Evolutionary conservation across 1,140 invertebrate species (phyloP), one percentile per base, ranked within the genome.

Genomic region (Holcopasites calliopsidis): DNA sequence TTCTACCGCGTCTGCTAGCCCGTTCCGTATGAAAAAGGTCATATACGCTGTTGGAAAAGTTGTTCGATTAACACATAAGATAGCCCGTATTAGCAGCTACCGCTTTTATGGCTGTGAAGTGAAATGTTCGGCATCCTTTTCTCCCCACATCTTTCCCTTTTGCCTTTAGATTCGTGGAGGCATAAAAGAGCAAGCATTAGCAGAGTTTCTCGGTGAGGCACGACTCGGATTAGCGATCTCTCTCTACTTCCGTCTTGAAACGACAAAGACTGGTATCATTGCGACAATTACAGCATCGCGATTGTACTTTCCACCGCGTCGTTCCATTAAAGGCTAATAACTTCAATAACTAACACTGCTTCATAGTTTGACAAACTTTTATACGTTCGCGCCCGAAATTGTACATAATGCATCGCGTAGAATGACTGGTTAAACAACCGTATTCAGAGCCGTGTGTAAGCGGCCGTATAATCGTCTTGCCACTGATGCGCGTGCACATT

Each of bases 401-500:
- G 21, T 31, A 18, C n/a, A n/a, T n/a, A n/a, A n/a, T n/a, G n/a
- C 54, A 28, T 7, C 28, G 16, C 47, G 26, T 52, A n/a, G n/a
- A n/a, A n/a, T n/a, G n/a, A n/a, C n/a, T 13, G 13, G 62, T 18
- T 40, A 31, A 75, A 75, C 6, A 42, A 60, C 64, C 54, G 58
- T 52, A 58, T 75, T 52, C 72, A 73, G 79, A 64, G 68, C 57
- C 57, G 77, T 69, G 81, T 70, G 79, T 85, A 88, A 88, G 82
- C 82, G 81, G 73, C 77, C 85, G 86, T 88, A 76, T 87, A 88
- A 89, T 87, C 83, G 79, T 80, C 77, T 57, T 57, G 49, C 57
- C 74, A 76, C 60, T 57, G 77, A 77, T 57, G 57, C 65, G 54
- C 72, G 31, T 77, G 31, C 42, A 76, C 66, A 44, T 76, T 72